Percentiles rank a stretch among this genome's conserved stretches.
Evolutionary conservation across 2,797 vertebrate species (phyloP).

Genomic region (Coregonus ussuriensis): DNA sequence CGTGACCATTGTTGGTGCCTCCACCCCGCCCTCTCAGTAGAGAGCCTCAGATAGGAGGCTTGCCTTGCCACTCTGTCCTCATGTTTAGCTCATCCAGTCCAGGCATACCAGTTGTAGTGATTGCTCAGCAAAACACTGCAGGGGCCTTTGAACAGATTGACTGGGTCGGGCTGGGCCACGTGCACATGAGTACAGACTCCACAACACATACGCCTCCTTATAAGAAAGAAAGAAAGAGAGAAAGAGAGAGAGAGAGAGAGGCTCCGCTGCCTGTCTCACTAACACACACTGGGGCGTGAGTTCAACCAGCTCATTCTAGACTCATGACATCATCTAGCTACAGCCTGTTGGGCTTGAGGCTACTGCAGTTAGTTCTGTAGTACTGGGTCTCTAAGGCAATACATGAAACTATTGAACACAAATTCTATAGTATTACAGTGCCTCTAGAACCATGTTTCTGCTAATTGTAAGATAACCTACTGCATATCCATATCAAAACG

Average conservation of each 20-base stretch:
- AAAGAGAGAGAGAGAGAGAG: neutral
- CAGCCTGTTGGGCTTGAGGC: neutral
- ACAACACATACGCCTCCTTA: constrained; percentile 33
- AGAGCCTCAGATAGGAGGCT: too few relatives aligned
- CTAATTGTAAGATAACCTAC: too few relatives aligned
- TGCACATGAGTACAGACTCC: neutral
- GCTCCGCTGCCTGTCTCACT: constrained; percentile 43
- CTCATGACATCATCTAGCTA: constrained; percentile 67
- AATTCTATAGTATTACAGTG: neutral
- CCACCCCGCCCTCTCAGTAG: neutral
- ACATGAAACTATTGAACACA: neutral
- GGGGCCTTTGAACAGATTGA: neutral
- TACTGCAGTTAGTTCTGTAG: neutral
- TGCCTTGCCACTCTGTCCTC: too few relatives aligned
- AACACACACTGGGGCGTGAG: constrained; percentile 56
- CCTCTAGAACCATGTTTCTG: too few relatives aligned
- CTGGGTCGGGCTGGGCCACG: neutral
- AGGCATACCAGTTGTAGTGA: too few relatives aligned
- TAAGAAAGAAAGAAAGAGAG: constrained; percentile 50
- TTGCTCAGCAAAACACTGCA: too few relatives aligned
- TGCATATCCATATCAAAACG: too few relatives aligned
- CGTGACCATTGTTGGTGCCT: neutral
- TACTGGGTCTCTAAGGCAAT: neutral
- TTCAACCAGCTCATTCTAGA: constrained; percentile 56
- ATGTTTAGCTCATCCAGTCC: too few relatives aligned